Percentiles rank a stretch among this genome's conserved stretches.
Conservation (phyloP, 2,113 vertebrate genomes). For the Ctenomys sociabilis region DNA sequence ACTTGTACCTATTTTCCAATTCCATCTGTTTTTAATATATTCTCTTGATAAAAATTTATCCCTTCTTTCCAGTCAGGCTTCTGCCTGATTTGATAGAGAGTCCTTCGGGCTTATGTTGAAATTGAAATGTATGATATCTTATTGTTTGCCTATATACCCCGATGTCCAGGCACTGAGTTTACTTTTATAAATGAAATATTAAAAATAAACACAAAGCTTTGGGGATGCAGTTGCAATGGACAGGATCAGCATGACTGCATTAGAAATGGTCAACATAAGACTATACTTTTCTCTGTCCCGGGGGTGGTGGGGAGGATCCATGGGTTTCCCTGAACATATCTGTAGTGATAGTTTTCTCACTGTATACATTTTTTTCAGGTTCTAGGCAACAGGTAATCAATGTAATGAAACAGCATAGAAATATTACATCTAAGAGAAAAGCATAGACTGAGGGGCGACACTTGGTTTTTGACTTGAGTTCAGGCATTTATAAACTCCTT, state of each 20-base stretch:
- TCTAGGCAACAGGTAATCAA: background rate
- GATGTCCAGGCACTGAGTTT: conserved; percentile 74
- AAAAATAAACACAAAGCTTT: conserved; percentile 73
- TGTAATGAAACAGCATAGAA: background rate
- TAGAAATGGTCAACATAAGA: conserved; percentile 64
- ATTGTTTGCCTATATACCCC: conserved; percentile 80
- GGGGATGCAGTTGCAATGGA: conserved; percentile 52
- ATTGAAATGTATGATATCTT: conserved; percentile 81
- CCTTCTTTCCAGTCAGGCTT: conserved; percentile 75
- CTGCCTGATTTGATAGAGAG: conserved; percentile 77
- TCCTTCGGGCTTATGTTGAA: conserved; percentile 73
- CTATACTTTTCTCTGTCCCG: conserved; percentile 30
- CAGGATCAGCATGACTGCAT: conserved; percentile 40
- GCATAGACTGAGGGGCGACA: background rate
- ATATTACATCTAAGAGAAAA: background rate
- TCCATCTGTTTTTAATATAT: conserved; percentile 81
- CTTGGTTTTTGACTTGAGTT: background rate
- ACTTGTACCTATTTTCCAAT: conserved; percentile 70
- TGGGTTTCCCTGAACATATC: background rate
- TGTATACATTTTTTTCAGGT: background rate
- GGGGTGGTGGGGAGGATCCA: background rate
- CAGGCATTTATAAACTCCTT: background rate
- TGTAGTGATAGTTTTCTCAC: conserved; percentile 8
- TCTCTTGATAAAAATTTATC: conserved; percentile 81
- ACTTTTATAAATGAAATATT: conserved; percentile 82